Conservation (phyloP, 2,888 invertebrate genomes). For the Drosophila melanosoma region DNA sequence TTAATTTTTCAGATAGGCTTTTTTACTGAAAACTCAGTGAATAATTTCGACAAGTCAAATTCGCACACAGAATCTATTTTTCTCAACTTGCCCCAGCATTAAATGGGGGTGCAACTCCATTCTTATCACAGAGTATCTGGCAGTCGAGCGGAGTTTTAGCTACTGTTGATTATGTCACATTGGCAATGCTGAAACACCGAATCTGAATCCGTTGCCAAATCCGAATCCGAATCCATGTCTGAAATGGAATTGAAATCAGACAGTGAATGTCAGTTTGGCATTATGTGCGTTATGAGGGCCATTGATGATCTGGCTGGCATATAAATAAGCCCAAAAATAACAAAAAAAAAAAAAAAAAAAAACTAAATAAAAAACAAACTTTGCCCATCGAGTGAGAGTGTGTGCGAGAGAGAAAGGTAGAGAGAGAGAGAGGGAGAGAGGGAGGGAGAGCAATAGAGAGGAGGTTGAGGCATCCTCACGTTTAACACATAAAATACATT, state of each 20-base stretch:
- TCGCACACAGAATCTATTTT: not conserved
- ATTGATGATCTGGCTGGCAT: constrained; percentile 77
- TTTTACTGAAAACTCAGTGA: not conserved
- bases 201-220: constrained; percentile 13
- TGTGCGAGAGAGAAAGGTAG: constrained; percentile 2
- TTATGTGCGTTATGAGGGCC: constrained; percentile 70
- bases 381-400: constrained; percentile 15
- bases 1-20: not conserved
- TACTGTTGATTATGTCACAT: constrained; percentile 65
- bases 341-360: not conserved
- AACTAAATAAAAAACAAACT: constrained; percentile 5
- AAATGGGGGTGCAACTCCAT: too few species aligned
- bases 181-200: constrained; percentile 24
- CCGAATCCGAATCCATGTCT: constrained; percentile 23
- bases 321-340: constrained; percentile 62
- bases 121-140: constrained; percentile 5
- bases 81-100: not conserved
- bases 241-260: constrained; percentile 34
- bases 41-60: not conserved
- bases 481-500: constrained; percentile 82
- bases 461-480: constrained; percentile 82
- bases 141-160: not conserved
- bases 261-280: constrained; percentile 63
- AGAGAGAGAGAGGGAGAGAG: not conserved
- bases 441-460: constrained; percentile 14